These are phyloP conservation scores for Pseudotriccus pelzelni DNA, from an alignment of 2,797 vertebrate genomes.

Conservation along the genomic window DNA sequence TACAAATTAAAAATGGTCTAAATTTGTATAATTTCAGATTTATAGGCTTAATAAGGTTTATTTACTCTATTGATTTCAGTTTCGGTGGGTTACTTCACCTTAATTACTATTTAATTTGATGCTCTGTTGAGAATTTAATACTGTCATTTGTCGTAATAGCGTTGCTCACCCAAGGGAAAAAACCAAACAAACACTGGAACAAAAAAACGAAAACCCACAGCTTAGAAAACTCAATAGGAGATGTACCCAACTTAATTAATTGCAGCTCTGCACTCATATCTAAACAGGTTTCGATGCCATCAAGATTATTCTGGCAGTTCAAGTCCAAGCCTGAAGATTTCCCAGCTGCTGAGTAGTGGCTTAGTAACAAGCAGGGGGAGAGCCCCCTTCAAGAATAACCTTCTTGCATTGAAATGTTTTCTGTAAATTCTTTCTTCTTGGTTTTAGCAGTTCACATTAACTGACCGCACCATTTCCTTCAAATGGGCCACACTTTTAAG, in stretches of 20 bases:
- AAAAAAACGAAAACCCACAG: neutral
- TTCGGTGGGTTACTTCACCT: neutral
- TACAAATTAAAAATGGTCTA: neutral
- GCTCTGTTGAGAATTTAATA: neutral
- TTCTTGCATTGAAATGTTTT: neutral
- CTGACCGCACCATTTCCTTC: neutral
- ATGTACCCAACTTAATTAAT: neutral
- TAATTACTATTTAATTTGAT: neutral
- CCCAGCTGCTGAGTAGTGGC: neutral
- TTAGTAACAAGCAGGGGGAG: neutral
- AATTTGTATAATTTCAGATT: neutral
- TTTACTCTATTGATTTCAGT: neutral
- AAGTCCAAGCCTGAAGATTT: neutral
- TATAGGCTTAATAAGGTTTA: neutral
- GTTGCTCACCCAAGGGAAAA: neutral
- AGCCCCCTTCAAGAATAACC: neutral
- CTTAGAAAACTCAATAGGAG: neutral
- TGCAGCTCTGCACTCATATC: neutral
- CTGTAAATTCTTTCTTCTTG: neutral
- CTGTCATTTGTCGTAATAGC: neutral
- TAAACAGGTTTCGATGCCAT: neutral
- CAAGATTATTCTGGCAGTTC: neutral
- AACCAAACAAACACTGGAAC: neutral
- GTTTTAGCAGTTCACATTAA: neutral
- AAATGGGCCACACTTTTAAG: neutral